Percentiles rank a stretch among this genome's conserved stretches.
phyloP scores from a whole-genome alignment of 1,140 invertebrate genomes.

The Zaprionus inermis region DNA sequence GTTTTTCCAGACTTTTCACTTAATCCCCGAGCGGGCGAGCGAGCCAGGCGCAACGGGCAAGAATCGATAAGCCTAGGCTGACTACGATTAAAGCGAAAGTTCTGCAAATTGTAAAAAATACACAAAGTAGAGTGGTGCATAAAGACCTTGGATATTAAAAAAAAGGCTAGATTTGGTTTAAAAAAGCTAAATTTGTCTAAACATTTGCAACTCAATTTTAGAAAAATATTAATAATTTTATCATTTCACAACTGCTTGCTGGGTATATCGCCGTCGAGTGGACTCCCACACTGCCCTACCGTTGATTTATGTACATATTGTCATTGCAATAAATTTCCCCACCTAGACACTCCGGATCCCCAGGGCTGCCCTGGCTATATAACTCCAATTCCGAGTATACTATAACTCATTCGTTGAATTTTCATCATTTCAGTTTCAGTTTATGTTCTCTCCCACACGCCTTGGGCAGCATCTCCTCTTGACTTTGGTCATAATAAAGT shows the following conservation, averaged over 20 bases:
- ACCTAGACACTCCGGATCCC: not conserved
- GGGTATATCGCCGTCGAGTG: not conserved
- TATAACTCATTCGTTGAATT: conserved; percentile 11
- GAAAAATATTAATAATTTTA: no score
- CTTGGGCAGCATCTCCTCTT: not conserved
- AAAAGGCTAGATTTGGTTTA: no score
- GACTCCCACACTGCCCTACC: not conserved
- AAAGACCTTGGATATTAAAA: no score
- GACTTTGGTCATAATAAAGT: conserved; percentile 61
- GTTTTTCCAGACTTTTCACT: conserved; percentile 54
- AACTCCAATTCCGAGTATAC: not conserved
- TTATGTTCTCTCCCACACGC: conserved; percentile 12
- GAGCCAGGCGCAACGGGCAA: conserved; percentile 12
- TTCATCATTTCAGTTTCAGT: conserved; percentile 18
- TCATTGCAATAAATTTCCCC: conserved; percentile 2
- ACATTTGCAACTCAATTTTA: no score
- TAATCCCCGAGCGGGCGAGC: conserved; percentile 33
- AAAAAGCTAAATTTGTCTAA: no score
- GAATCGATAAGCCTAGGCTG: conserved; percentile 36
- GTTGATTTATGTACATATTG: not conserved
- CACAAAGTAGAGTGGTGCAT: not conserved
- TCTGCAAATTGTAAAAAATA: conserved; percentile 20
- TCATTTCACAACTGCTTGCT: not conserved
- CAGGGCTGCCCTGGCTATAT: not conserved
- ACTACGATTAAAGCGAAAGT: conserved; percentile 43